Evolutionary conservation across 2,888 invertebrate genomes (phyloP), one percentile per base, ranked within the genome.

Genomic region (Xanthostigma xanthostigma): DNA sequence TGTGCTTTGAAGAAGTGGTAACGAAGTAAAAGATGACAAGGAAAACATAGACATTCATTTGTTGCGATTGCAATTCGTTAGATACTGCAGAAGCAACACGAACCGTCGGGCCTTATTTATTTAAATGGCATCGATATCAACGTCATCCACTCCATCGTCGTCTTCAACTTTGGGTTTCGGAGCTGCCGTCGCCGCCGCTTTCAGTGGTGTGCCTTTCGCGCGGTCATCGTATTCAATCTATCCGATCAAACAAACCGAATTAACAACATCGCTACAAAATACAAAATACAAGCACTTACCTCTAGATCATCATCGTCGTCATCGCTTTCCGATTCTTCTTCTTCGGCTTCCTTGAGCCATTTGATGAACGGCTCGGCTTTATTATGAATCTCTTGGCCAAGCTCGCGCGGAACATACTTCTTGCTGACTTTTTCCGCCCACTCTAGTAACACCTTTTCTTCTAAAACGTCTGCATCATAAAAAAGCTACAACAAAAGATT

Each of bases 331-430:
- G 84, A 84, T 54, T 85, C 85, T 64, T 92, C 92, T 66, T 95
- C 95, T 63, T 95, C 95, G 51, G 97, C 97, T 65, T 97, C 94
- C 66, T 88, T 81, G 58, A 98, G 77, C 98, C 98, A 98, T 61
- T 85, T 91, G 53, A 98, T 79, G 70, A 98, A 94, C 50, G 93
- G 93, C 61, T 84, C 81, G 46, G 94, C 95, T 62, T 88, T 86
- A 54, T 84, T 82, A 58, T 92, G 87, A 63, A 98, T 93, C 65
- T 96, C 93, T 52, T 85, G 83, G 51, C 87, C 84, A 51, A 94
- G 69, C 66, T 97, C 96, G 64, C 87, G 87, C 50, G 83, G 75
- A 44, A 95, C 94, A 68, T 92, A 94, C 69, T 95, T 96, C 73
- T 90, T 93, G 59, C 85, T 87, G 46, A 92, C 87, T 75, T 95